phyloP scores from a whole-genome alignment of 2,113 vertebrate species.

The Centropus bengalensis region DNA sequence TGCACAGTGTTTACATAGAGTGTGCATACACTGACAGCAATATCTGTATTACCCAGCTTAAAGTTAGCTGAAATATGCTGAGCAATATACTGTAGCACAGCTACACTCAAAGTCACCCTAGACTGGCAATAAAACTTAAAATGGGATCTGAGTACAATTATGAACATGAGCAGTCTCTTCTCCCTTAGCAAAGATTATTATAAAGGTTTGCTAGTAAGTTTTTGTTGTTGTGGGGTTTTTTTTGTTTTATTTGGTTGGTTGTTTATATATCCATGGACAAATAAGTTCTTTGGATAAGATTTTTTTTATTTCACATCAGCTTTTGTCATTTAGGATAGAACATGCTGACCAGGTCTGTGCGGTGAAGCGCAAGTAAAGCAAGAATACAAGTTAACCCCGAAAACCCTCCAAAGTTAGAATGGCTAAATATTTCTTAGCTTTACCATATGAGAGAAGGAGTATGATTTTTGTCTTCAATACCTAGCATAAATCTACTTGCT shows the following conservation, averaged over 20 bases:
- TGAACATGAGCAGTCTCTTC: not conserved
- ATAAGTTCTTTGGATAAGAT: not conserved
- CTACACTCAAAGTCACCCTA: not conserved
- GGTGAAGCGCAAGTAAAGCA: not conserved
- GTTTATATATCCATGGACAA: not conserved
- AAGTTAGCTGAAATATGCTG: fast-evolving
- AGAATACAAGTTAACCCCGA: not conserved
- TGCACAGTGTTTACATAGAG: not conserved
- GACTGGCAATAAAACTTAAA: not conserved
- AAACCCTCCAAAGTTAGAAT: not conserved
- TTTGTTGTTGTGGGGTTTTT: not conserved
- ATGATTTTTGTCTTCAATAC: not conserved
- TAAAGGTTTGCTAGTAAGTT: not conserved
- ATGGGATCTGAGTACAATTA: not conserved
- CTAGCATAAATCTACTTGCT: not conserved
- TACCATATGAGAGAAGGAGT: not conserved
- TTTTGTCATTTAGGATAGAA: not conserved
- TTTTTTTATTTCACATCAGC: not conserved
- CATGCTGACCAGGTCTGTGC: not conserved
- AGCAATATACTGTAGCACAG: not conserved
- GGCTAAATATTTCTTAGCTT: not conserved
- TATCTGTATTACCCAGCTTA: not conserved
- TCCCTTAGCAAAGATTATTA: not conserved
- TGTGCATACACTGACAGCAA: not conserved
- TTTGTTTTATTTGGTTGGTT: not conserved